Conservation (phyloP, 1,140 invertebrate genomes). For the Cataglyphis hispanica region DNA sequence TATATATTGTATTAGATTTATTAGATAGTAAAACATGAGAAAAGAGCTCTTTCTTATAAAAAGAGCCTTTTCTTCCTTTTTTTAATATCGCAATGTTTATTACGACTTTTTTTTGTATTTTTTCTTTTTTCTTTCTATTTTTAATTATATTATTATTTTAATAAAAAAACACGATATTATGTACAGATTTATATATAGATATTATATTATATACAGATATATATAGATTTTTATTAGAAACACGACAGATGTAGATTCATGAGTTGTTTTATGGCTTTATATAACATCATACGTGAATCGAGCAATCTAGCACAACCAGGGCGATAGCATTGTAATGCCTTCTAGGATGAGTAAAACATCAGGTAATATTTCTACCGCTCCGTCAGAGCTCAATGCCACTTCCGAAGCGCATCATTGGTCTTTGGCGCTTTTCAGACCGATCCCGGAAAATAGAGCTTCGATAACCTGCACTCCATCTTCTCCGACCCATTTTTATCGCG, state of each 20-base stretch:
- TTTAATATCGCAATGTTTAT: too few species aligned
- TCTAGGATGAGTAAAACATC: not conserved
- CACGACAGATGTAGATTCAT: not conserved
- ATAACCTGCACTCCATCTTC: conserved; percentile 57
- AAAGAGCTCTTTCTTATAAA: too few species aligned
- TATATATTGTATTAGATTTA: too few species aligned
- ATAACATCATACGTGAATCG: not conserved
- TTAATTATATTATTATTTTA: too few species aligned
- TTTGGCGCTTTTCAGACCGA: conserved; percentile 48
- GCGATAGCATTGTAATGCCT: not conserved
- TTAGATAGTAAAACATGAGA: too few species aligned
- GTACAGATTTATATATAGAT: too few species aligned
- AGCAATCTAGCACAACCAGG: not conserved
- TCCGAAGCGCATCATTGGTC: conserved; percentile 38
- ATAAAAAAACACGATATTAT: too few species aligned
- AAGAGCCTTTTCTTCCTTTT: too few species aligned
- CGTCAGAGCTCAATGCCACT: conserved; percentile 29
- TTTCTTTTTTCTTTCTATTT: too few species aligned
- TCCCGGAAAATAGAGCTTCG: conserved; percentile 39
- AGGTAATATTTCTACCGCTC: conserved; percentile 42
- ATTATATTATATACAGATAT: too few species aligned
- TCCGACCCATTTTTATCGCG: conserved; percentile 46
- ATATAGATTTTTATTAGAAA: not conserved
- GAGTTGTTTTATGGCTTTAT: not conserved
- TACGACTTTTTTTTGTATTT: too few species aligned